These are phyloP conservation scores for Phylloscopus trochilus DNA, from an alignment of 2,113 vertebrate species.

Conservation along the genomic window DNA sequence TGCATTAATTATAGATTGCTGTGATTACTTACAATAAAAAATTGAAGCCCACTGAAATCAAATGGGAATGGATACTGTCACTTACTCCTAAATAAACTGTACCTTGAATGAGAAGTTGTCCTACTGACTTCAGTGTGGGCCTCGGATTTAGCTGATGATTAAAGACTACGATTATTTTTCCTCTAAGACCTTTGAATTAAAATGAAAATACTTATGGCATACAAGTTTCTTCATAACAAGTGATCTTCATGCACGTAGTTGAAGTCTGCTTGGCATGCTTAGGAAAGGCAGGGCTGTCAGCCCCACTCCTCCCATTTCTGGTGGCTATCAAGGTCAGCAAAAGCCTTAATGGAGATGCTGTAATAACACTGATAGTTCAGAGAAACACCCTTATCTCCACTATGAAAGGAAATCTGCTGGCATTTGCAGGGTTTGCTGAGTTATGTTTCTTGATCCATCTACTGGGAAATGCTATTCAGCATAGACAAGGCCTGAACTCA, in stretches of 20 bases:
- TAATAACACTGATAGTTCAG: neutral
- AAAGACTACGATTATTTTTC: neutral
- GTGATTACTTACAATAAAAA: neutral
- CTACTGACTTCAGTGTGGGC: neutral
- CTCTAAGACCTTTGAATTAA: neutral
- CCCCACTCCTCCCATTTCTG: neutral
- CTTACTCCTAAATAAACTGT: neutral
- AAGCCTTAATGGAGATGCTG: neutral
- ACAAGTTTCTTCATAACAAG: neutral
- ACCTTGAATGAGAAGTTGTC: neutral
- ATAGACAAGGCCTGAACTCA: neutral
- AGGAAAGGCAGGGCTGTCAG: neutral
- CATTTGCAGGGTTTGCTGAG: neutral
- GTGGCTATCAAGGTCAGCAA: neutral
- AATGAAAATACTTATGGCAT: neutral
- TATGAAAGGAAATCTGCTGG: constrained; percentile 11
- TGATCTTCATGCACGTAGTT: neutral
- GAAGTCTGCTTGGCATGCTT: neutral
- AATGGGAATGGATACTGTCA: neutral
- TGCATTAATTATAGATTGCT: neutral
- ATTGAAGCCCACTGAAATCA: neutral
- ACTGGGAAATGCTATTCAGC: neutral
- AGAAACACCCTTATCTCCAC: neutral
- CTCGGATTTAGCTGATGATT: neutral
- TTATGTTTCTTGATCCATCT: neutral